Evolutionary conservation across 2,797 vertebrate species (phyloP).

Genomic region (Columba guinea): DNA sequence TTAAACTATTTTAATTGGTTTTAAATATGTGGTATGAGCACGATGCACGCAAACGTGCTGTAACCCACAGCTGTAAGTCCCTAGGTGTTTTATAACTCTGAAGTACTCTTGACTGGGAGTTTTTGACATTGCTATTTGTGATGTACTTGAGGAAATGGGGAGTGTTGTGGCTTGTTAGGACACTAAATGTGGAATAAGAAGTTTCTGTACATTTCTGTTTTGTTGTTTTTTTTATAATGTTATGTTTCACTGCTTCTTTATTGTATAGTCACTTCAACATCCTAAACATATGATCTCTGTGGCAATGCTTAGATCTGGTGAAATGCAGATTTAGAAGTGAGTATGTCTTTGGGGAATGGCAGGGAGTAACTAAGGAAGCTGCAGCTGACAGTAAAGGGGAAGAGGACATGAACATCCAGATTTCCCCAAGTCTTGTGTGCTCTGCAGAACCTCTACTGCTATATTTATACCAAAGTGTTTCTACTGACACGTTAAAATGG

Average conservation of each 20-base stretch:
- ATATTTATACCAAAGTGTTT: not conserved
- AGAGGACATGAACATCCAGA: fast-evolving
- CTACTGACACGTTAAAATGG: not conserved
- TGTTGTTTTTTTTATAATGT: not conserved
- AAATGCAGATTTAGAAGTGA: not conserved
- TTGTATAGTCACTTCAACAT: not conserved
- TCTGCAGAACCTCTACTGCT: not conserved
- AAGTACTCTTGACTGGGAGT: not conserved
- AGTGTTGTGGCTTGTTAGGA: not conserved
- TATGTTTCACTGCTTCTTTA: not conserved
- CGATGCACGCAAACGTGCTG: not conserved
- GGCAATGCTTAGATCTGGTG: not conserved
- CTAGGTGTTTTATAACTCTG: not conserved
- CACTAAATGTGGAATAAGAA: not conserved
- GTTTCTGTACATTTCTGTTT: not conserved
- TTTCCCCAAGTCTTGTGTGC: not conserved
- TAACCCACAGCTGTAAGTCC: not conserved
- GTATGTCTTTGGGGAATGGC: not conserved
- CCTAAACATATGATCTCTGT: not conserved
- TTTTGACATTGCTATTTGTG: not conserved
- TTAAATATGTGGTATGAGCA: not conserved
- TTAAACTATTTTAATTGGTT: not conserved
- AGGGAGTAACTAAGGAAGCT: not conserved
- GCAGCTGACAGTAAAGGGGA: not conserved
- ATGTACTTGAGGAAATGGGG: not conserved